Conservation (phyloP, 2,113 vertebrate genomes). For the Callospermophilus lateralis region DNA sequence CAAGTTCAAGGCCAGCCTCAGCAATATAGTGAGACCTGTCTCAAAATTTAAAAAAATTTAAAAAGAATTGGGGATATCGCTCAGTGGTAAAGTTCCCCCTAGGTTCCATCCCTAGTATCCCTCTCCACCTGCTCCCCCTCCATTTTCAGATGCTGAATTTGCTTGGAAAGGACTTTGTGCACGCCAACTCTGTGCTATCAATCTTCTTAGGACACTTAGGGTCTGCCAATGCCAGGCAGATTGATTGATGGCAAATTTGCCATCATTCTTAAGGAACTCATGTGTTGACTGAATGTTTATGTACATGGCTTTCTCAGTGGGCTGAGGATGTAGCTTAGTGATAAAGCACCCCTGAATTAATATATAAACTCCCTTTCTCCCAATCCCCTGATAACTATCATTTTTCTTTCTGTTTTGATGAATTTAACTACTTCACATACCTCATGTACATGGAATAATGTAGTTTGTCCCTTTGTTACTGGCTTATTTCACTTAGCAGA, state of each 20-base stretch:
- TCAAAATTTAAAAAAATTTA: too few species aligned
- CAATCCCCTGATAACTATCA: not conserved
- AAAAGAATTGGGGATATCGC: too few species aligned
- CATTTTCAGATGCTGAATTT: not conserved
- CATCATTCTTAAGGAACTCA: not conserved
- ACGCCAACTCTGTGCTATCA: not conserved
- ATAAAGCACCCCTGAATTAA: too few species aligned
- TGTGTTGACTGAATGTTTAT: not conserved
- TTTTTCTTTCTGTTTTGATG: not conserved
- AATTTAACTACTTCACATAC: not conserved
- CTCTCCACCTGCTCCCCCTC: too few species aligned
- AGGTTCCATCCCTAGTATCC: too few species aligned
- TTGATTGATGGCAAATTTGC: not conserved
- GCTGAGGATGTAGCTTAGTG: not conserved
- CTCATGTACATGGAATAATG: not conserved
- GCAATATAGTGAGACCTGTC: too few species aligned
- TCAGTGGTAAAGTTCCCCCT: too few species aligned
- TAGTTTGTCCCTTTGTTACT: conserved; percentile 8
- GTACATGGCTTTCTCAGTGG: not conserved
- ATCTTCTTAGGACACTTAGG: not conserved
- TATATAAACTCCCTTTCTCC: not conserved
- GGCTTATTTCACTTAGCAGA: not conserved
- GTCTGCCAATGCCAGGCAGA: not conserved
- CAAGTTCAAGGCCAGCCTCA: too few species aligned
- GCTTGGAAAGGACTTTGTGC: not conserved